A percentile compares a stretch with the other conserved stretches of the same genome.
phyloP scores from a whole-genome alignment of 2,113 vertebrate species.

The Sardina pilchardus region DNA sequence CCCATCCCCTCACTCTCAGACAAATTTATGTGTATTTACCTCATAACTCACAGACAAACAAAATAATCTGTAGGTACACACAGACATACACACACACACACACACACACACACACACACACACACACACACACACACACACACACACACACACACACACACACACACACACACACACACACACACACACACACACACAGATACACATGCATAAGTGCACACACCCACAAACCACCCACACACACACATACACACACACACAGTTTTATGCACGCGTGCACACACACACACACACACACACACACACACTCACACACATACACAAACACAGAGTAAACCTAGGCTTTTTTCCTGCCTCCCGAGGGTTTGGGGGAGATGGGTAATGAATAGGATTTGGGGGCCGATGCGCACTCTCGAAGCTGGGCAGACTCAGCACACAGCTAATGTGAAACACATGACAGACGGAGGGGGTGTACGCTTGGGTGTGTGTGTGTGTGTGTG shows the following conservation, averaged over 20 bases:
- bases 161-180: background rate
- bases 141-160: background rate
- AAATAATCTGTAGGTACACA: slow-evolving; percentile 3
- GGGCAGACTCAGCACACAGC: slow-evolving; percentile 38
- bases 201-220: background rate
- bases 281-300: background rate
- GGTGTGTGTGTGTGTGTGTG: slow-evolving; percentile 14
- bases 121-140: background rate
- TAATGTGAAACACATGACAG: slow-evolving; percentile 60
- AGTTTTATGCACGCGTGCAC: background rate
- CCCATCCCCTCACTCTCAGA: background rate
- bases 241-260: background rate
- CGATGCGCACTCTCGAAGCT: slow-evolving; percentile 13
- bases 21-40: slow-evolving; percentile 13
- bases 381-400: slow-evolving; percentile 41
- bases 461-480: background rate
- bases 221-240: background rate
- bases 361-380: slow-evolving; percentile 14
- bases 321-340: background rate
- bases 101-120: background rate
- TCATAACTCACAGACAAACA: slow-evolving; percentile 12
- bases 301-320: background rate
- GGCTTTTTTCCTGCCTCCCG: background rate
- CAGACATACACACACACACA: background rate
- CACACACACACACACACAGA: background rate